phyloP scores from a whole-genome alignment of 1,140 invertebrate genomes.

The Pteromalus puparum region DNA sequence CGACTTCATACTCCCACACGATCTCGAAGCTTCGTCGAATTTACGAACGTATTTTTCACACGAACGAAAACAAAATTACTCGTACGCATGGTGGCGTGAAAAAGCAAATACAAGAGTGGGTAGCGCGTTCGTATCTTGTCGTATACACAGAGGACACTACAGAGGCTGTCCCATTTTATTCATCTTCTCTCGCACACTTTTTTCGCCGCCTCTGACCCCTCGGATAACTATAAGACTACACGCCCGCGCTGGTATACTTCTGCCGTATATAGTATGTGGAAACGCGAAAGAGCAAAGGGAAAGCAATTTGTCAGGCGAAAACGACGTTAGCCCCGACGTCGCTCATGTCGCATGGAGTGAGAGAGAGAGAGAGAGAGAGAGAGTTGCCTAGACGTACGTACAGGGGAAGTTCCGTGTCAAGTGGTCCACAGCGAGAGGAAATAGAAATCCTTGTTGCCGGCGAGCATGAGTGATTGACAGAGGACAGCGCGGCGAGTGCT shows the following conservation, averaged over 20 bases:
- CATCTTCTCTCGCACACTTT: background rate
- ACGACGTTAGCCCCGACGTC: constrained; percentile 24
- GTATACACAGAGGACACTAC: background rate
- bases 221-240: background rate
- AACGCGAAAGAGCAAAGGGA: constrained; percentile 9
- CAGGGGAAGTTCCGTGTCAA: background rate
- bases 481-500: background rate
- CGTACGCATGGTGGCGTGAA: background rate
- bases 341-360: background rate
- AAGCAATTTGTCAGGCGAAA: constrained; percentile 44
- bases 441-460: background rate
- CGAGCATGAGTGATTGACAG: background rate
- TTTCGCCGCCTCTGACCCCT: background rate
- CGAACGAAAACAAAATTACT: background rate
- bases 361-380: background rate
- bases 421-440: background rate
- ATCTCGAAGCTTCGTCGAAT: background rate
- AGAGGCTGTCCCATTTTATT: background rate
- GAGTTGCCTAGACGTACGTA: background rate
- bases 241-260: background rate
- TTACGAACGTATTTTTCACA: too few relatives aligned
- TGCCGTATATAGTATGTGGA: too few relatives aligned
- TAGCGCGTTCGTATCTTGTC: background rate
- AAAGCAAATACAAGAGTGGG: background rate
- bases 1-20: too few relatives aligned